Base-by-base conservation (phyloP, 2,888 invertebrate genomes). In the Tachina fera region DNA sequence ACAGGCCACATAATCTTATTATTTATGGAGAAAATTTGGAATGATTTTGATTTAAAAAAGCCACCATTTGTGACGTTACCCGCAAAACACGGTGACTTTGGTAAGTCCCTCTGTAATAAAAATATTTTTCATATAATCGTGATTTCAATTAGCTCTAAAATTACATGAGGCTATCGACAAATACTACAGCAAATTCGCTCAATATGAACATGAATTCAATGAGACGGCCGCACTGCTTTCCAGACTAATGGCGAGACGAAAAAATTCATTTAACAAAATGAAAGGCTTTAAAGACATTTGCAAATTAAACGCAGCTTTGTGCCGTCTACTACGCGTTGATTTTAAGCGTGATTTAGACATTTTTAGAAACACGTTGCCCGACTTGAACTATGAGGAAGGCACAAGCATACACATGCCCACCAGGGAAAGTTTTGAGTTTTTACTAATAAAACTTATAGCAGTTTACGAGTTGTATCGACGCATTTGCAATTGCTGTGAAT, bases 221-320 rank as follows among this genome's bases (percentile, higher is more conserved):
- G 87, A 91, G 68, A 89, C 89, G 1, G 91, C 92, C 1, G 92
- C 92, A 0, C 70, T 92, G 41, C 89, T 92, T 47, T 91, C 91
- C 1, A 90, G 92, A 1, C 85, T 92, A 0, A 91, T 92, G 89
- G 92, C 92, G 0, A 90, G 92, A 1, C 90, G 92, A 0, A 91
- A 91, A 74, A 92, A 91, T 74, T 92, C 92, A 0, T 92, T 92
- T 83, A 89, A 87, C 1, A 88, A 88, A 19, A 90, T 92, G 90
- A 89, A 88, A 10, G 92, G 92, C 1, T 92, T 91, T 77, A 90
- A 91, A 22, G 81, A 88, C 3, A 83, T 92, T 5, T 89, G 90
- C 22, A 92, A 92, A 79, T 78, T 92, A 3, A 92, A 92, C 74
- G 47, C 91, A 1, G 90, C 91, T 0, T 88, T 92, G 0, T 91